phyloP scores from a whole-genome alignment of 2,113 vertebrate genomes.

The Lycocorax pyrrhopterus region DNA sequence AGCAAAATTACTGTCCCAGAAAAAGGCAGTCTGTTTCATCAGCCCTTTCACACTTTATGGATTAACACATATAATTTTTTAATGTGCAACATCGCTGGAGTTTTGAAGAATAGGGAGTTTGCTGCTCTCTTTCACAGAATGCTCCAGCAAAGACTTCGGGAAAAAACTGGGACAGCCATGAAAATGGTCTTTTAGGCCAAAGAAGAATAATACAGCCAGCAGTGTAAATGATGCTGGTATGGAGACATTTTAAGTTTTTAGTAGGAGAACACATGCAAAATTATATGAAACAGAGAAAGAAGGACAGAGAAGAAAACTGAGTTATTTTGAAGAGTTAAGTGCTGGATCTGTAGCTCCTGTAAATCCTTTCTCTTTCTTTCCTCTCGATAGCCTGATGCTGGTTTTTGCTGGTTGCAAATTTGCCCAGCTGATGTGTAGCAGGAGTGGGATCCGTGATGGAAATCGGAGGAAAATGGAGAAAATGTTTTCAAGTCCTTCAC shows the following conservation, averaged over 20 bases:
- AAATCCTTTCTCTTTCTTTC: neutral
- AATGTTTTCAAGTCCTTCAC: rapidly evolving
- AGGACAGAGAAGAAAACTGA: neutral
- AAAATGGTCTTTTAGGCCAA: neutral
- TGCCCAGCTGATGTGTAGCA: neutral
- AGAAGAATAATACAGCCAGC: neutral
- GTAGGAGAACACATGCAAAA: neutral
- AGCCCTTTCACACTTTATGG: slow-evolving; percentile 69
- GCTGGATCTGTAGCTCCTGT: neutral
- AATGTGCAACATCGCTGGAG: slow-evolving; percentile 32
- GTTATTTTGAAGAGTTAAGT: neutral
- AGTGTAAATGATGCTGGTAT: neutral
- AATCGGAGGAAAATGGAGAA: neutral
- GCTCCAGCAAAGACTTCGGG: neutral
- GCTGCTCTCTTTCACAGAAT: neutral
- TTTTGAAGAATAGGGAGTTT: slow-evolving; percentile 27
- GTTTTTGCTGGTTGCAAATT: neutral
- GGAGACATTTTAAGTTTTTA: neutral
- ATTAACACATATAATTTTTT: slow-evolving; percentile 64
- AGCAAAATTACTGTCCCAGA: slow-evolving; percentile 84
- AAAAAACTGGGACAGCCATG: neutral
- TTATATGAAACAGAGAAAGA: neutral
- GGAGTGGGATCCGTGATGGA: neutral
- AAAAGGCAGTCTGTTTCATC: slow-evolving; percentile 87
- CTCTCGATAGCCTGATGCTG: neutral